Conservation (phyloP, 1,140 invertebrate species). For the Phortica variegata region DNA sequence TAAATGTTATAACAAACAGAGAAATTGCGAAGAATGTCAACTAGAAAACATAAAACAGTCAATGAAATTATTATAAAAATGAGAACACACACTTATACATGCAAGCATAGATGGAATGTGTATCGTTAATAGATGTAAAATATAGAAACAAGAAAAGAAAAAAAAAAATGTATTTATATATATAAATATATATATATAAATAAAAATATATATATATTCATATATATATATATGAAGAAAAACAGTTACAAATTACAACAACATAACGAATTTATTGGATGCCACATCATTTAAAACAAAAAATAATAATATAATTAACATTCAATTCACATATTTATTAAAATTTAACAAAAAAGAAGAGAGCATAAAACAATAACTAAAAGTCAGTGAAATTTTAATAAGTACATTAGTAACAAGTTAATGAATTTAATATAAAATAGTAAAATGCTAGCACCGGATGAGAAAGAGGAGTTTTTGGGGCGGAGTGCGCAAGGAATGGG, state of each 20-base stretch:
- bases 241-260: conserved; percentile 42
- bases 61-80: conserved; percentile 17
- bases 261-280: conserved; percentile 58
- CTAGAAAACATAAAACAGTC: conserved; percentile 6
- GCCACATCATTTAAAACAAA: conserved; percentile 57
- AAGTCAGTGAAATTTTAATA: neutral
- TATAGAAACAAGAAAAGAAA: conserved; percentile 20
- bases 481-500: conserved; percentile 19
- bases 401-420: too few species aligned
- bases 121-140: too few species aligned
- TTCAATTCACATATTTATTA: conserved; percentile 50
- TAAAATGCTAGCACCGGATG: too few species aligned
- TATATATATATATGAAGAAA: conserved; percentile 38
- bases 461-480: conserved; percentile 19
- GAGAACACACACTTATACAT: conserved; percentile 11
- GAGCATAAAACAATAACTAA: neutral
- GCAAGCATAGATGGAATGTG: too few species aligned
- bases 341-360: conserved; percentile 33
- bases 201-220: conserved; percentile 6
- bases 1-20: conserved; percentile 46
- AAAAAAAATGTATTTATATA: conserved; percentile 16
- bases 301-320: conserved; percentile 19
- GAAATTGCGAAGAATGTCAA: conserved; percentile 21
- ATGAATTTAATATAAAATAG: too few species aligned
- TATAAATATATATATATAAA: conserved; percentile 16